phyloP scores from a whole-genome alignment of 1,140 invertebrate genomes.

The Berghia stephanieae region DNA sequence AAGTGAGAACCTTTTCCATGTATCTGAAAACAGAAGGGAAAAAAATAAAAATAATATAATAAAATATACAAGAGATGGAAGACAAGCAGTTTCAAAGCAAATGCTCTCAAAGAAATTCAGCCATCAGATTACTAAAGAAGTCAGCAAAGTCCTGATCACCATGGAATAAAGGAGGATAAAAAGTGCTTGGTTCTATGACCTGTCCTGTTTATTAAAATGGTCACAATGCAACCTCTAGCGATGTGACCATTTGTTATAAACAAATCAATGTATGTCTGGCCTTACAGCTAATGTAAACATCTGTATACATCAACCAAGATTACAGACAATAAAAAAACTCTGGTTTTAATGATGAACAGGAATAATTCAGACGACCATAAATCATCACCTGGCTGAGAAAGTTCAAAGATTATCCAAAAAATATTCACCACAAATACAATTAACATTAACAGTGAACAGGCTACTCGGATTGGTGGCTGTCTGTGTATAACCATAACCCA shows the following conservation, averaged over 20 bases:
- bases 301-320: slow-evolving; percentile 18
- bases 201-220: too few species aligned
- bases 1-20: slow-evolving; percentile 69
- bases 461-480: too few species aligned
- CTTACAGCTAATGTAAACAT: slow-evolving; percentile 12
- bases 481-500: too few species aligned
- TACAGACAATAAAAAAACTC: slow-evolving; percentile 29
- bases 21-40: slow-evolving; percentile 66
- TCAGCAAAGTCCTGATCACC: too few species aligned
- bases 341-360: background rate
- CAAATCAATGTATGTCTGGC: slow-evolving; percentile 18
- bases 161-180: too few species aligned
- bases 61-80: background rate
- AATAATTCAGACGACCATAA: background rate
- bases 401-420: background rate
- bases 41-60: slow-evolving; percentile 33
- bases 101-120: too few species aligned
- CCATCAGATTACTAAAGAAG: slow-evolving; percentile 31
- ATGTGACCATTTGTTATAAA: too few species aligned
- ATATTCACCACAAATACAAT: background rate
- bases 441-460: background rate
- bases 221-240: too few species aligned
- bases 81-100: background rate
- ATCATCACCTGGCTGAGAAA: background rate
- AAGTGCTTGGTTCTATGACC: too few species aligned